Evolutionary conservation across 2,888 invertebrate genomes (phyloP), one percentile per base, ranked within the genome.

Genomic region (Lycocerus yunnanus): DNA sequence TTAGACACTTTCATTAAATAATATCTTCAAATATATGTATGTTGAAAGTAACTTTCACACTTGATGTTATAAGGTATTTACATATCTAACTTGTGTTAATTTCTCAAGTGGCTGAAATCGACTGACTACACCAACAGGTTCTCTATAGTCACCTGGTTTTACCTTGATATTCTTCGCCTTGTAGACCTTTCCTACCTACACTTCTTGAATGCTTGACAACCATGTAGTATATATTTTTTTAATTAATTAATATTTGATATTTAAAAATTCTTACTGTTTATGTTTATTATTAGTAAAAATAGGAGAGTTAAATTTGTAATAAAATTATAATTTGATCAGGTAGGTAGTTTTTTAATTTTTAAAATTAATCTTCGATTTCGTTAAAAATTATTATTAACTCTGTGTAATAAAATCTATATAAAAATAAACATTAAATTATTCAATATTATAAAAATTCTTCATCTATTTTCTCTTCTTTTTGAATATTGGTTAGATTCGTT

Each of bases 81-180:
- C 71, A 74, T 74, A 61, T 66, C 69, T 71, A 58, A 59, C 63
- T 60, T 67, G 63, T 68, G 72, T 74, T 74, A 69, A 73, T 77
- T 72, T 71, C 74, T 73, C 77, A 72, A 72, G 75, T 75, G 78
- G 75, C 77, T 77, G 70, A 70, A 68, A 74, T 70, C 75, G 75
- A 78, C 78, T 78, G 77, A 78, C 69, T 77, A 73, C 75, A 76
- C 75, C 75, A 72, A 78, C 77, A 77, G 74, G 77, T 77, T 78
- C 73, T 77, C 78, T 78, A 79, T 74, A 78, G 78, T 79, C 80
- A 77, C 79, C 80, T 80, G 78, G 80, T 78, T 78, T 80, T 78
- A 79, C 79, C 80, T 80, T 78, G 80, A 72, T 77, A 74, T 70
- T 76, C 76, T 77, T 78, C 74, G 71, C 71, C 77, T 77, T 77